Conservation (phyloP, 2,888 invertebrate genomes). For the Deilephila porcellus region DNA sequence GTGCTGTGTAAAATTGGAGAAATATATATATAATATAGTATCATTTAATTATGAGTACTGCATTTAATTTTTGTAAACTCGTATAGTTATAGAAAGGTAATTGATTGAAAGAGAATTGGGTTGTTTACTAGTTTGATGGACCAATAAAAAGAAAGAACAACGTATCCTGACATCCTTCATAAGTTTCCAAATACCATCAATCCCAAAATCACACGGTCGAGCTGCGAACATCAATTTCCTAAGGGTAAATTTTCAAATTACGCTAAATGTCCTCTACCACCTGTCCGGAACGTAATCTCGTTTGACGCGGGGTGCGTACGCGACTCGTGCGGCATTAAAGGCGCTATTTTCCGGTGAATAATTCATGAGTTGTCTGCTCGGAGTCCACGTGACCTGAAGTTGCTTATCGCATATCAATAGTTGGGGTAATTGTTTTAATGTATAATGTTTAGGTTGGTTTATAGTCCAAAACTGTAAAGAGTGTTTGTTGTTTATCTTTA, state of each 20-base stretch:
- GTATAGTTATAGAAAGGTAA: too few species aligned
- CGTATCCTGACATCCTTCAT: too few species aligned
- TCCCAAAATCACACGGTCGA: slow-evolving; percentile 5
- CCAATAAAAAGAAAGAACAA: too few species aligned
- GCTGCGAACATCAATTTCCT: slow-evolving; percentile 6
- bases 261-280: background rate
- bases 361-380: slow-evolving; percentile 16
- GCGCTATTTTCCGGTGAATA: slow-evolving; percentile 25
- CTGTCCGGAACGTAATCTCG: slow-evolving; percentile 10
- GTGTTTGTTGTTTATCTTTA: too few species aligned
- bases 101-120: too few species aligned
- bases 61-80: too few species aligned
- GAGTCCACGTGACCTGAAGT: slow-evolving; percentile 7
- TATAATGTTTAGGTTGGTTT: background rate
- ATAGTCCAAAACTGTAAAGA: background rate
- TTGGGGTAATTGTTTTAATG: slow-evolving; percentile 26
- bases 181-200: background rate
- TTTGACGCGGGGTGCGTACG: slow-evolving; percentile 19
- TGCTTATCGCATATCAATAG: slow-evolving; percentile 25
- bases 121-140: too few species aligned
- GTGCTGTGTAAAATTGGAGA: too few species aligned
- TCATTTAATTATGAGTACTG: too few species aligned
- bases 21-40: too few species aligned
- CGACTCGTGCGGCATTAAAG: background rate
- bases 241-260: background rate